Conservation (phyloP, 2,797 vertebrate genomes). For the Syncerus caffer region DNA sequence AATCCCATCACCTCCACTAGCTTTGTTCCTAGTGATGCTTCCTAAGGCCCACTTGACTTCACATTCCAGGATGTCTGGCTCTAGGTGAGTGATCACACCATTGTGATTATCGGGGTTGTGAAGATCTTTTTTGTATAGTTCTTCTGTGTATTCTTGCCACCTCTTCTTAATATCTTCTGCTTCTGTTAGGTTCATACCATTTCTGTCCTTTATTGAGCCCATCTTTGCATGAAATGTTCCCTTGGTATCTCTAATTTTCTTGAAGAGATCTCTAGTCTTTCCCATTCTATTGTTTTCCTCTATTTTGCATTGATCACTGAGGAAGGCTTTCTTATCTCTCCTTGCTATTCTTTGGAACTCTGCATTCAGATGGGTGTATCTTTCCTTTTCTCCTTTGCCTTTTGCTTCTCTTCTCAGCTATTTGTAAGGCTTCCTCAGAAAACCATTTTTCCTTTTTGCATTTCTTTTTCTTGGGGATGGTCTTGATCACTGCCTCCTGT, state of each 20-base stretch:
- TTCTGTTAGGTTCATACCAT: neutral
- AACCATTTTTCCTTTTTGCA: neutral
- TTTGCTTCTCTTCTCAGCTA: neutral
- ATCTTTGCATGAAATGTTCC: neutral
- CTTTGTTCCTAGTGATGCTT: neutral
- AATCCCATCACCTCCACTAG: neutral
- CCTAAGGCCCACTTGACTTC: neutral
- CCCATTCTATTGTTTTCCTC: neutral
- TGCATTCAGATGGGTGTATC: neutral
- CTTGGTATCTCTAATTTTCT: neutral
- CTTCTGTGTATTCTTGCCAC: neutral
- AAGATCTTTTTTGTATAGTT: neutral
- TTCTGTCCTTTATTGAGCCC: neutral
- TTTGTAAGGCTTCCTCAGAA: neutral
- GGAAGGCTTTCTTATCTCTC: neutral
- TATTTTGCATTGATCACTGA: neutral
- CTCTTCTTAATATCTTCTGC: neutral
- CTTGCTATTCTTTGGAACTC: neutral
- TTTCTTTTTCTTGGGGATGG: neutral
- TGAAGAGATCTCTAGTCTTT: neutral
- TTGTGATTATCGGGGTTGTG: accelerated
- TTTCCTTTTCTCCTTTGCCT: neutral
- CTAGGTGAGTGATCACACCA: neutral
- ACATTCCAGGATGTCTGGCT: neutral
- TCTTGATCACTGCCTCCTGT: neutral